Conservation (phyloP, 2,113 vertebrate genomes). For the Colinus virginianus region DNA sequence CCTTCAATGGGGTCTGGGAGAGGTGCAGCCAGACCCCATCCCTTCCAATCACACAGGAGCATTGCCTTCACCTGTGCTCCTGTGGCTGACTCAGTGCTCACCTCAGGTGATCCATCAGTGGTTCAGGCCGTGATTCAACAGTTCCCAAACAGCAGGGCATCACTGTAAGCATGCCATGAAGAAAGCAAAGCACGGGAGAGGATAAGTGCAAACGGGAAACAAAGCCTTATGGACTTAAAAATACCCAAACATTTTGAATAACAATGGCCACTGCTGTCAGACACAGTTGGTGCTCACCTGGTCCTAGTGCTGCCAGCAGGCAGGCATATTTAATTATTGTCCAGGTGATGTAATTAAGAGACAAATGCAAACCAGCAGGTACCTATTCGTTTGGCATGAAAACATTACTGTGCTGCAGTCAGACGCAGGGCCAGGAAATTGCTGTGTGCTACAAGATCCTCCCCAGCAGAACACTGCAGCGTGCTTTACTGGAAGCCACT, state of each 20-base stretch:
- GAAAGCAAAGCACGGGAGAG: not conserved
- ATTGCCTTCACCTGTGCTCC: no score
- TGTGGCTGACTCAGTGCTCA: no score
- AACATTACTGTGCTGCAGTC: not conserved
- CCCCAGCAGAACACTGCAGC: not conserved
- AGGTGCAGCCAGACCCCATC: no score
- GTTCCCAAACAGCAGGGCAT: not conserved
- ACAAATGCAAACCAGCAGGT: not conserved
- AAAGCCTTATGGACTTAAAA: not conserved
- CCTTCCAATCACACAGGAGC: no score
- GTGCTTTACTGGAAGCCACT: not conserved
- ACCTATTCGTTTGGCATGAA: not conserved
- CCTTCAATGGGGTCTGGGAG: no score
- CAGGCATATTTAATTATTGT: slow-evolving; percentile 14
- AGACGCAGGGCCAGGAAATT: not conserved
- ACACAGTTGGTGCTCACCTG: not conserved
- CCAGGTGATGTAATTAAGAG: slow-evolving; percentile 6
- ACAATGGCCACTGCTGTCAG: not conserved
- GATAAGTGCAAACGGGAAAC: accelerated
- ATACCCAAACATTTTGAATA: accelerated
- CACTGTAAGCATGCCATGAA: not conserved
- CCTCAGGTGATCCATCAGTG: no score
- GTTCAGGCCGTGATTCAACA: no score
- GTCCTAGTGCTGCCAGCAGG: not conserved
- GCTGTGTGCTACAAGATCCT: not conserved